Evolutionary conservation across 37 sponge, comb jelly and placozoan species (phyloP).

Genomic region (Theonella swinhoei): DNA sequence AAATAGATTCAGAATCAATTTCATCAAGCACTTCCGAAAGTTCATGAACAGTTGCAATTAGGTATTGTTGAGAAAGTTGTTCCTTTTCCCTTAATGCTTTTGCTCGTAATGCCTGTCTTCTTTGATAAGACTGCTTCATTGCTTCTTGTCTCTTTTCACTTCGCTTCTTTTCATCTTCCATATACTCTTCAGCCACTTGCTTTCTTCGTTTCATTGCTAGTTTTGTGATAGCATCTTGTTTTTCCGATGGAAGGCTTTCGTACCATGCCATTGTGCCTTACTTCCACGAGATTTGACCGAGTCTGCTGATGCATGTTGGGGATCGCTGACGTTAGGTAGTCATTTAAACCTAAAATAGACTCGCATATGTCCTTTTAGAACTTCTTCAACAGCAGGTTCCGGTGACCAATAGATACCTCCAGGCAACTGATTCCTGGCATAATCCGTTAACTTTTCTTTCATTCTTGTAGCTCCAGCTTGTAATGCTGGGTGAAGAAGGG

Average conservation of each 20-base stretch:
- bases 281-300: constrained; percentile 17
- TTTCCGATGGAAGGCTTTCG: neutral
- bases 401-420: constrained; percentile 33
- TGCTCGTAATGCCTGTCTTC: too few species aligned
- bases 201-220: neutral
- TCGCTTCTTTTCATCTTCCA: neutral
- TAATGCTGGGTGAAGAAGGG: neutral
- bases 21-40: too few species aligned
- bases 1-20: too few species aligned
- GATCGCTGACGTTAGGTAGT: constrained; percentile 16
- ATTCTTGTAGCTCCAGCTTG: constrained; percentile 5
- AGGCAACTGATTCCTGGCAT: constrained; percentile 30
- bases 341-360: constrained; percentile 41
- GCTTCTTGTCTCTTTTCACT: neutral
- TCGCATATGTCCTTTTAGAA: constrained; percentile 36
- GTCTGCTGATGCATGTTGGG: constrained; percentile 24
- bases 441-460: constrained; percentile 6
- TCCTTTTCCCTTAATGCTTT: too few species aligned
- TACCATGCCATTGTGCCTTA: constrained; percentile 17
- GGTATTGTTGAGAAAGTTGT: too few species aligned
- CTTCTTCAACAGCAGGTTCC: neutral
- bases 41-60: too few species aligned
- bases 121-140: too few species aligned
- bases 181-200: neutral
- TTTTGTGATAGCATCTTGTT: neutral